phyloP scores from a whole-genome alignment of 2,888 invertebrate species.

The Brassicogethes aeneus region DNA sequence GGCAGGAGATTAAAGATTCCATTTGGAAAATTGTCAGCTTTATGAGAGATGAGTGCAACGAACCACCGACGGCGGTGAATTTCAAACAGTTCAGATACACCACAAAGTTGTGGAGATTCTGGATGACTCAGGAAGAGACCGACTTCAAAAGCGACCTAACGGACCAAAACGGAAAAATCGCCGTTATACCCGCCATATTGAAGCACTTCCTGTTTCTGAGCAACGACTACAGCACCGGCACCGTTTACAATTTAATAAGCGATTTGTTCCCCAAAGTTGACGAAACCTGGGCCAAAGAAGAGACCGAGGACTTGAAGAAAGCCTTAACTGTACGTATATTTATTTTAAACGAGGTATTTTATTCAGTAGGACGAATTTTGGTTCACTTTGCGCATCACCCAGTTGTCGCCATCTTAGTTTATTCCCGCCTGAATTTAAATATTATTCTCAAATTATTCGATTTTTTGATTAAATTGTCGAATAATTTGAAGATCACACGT shows the following conservation, averaged over 20 bases:
- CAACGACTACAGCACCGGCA: conserved; percentile 58
- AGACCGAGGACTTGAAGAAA: conserved; percentile 49
- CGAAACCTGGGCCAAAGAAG: conserved; percentile 52
- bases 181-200: conserved; percentile 46
- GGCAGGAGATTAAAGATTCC: conserved; percentile 51
- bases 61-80: conserved; percentile 28
- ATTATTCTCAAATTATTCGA: no score
- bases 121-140: conserved; percentile 59
- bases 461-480: no score
- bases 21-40: conserved; percentile 1
- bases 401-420: no score
- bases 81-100: conserved; percentile 46
- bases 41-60: not conserved
- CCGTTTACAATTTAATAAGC: conserved; percentile 58
- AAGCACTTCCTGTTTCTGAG: conserved; percentile 55
- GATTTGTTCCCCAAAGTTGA: conserved; percentile 56
- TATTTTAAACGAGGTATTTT: no score
- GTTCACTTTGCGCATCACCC: no score
- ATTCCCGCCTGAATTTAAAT: no score
- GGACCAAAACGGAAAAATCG: conserved; percentile 39
- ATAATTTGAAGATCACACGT: no score
- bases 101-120: conserved; percentile 63
- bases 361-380: no score
- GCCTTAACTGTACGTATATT: conserved; percentile 54
- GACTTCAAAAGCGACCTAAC: conserved; percentile 56